phyloP scores from a whole-genome alignment of 2,113 vertebrate species.

The Thalassarche chlororhynchos region DNA sequence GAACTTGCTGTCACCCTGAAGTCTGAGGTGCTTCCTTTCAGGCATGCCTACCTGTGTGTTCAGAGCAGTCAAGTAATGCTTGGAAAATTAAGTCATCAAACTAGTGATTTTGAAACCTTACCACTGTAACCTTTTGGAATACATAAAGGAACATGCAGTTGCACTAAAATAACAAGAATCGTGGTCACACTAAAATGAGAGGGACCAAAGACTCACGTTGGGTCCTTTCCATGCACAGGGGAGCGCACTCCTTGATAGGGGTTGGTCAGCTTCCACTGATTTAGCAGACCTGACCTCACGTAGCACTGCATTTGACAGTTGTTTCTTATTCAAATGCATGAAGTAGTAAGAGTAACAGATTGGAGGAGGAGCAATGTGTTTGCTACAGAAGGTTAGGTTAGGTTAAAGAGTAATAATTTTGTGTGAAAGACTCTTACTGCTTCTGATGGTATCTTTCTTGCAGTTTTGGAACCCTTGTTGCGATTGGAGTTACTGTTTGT shows the following conservation, averaged over 20 bases:
- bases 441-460: background rate
- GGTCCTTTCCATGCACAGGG: too few relatives aligned
- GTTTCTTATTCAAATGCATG: background rate
- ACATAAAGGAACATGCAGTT: background rate
- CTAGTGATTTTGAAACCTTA: background rate
- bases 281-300: background rate
- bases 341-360: background rate
- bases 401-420: background rate
- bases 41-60: background rate
- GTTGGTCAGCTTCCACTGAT: background rate
- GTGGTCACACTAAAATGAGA: background rate
- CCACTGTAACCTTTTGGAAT: background rate
- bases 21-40: background rate
- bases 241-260: rapidly evolving
- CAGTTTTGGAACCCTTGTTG: slow-evolving; percentile 66
- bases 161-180: background rate
- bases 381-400: background rate
- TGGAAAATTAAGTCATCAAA: background rate
- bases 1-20: background rate
- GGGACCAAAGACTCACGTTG: background rate
- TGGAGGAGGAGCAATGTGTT: background rate
- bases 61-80: background rate
- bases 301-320: background rate
- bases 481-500: slow-evolving; percentile 48
- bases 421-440: background rate